phyloP scores from a whole-genome alignment of 2,113 vertebrate genomes.

The Silurus meridionalis region DNA sequence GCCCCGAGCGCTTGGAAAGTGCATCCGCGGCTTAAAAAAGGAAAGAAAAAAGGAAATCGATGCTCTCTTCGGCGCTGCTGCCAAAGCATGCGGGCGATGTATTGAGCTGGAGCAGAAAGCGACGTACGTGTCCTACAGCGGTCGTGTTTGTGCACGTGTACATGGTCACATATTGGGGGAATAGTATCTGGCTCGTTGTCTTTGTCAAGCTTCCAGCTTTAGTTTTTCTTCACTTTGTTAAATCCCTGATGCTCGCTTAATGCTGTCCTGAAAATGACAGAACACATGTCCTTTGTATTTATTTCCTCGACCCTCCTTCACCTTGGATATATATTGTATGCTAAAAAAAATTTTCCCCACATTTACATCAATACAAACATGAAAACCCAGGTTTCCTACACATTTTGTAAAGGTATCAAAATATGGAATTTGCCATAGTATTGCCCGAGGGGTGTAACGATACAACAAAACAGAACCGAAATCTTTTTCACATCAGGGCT shows the following conservation, averaged over 20 bases:
- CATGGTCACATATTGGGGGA: constrained; percentile 36
- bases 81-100: constrained; percentile 30
- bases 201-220: not conserved
- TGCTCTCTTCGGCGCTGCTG: constrained; percentile 31
- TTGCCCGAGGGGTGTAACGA: too few species aligned
- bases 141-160: constrained; percentile 17
- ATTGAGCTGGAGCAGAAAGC: constrained; percentile 34
- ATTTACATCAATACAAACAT: not conserved
- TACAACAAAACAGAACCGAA: too few species aligned
- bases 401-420: too few species aligned
- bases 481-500: too few species aligned
- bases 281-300: not conserved
- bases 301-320: not conserved
- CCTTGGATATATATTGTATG: not conserved
- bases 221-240: constrained; percentile 17
- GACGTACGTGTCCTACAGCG: constrained; percentile 32
- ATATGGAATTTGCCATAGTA: too few species aligned
- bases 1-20: constrained; percentile 31
- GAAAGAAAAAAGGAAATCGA: constrained; percentile 47
- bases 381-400: not conserved
- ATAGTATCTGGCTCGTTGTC: constrained; percentile 3
- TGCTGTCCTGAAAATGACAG: constrained; percentile 24
- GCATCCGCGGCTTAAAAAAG: constrained; percentile 24
- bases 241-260: constrained; percentile 16
- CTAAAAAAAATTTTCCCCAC: not conserved